Conservation (phyloP, 2,113 vertebrate species). For the Odobenus rosmarus region DNA sequence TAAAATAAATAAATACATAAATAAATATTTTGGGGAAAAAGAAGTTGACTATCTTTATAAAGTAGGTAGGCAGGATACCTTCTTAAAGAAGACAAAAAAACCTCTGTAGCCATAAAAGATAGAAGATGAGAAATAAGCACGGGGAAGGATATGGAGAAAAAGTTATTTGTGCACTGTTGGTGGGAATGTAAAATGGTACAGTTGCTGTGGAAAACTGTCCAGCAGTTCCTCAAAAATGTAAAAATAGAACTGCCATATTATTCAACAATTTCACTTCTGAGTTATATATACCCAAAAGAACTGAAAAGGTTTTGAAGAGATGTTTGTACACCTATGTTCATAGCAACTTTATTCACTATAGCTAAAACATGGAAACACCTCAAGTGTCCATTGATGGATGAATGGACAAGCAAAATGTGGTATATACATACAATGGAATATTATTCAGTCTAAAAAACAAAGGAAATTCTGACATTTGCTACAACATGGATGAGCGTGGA, state of each 20-base stretch:
- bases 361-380: background rate
- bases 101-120: background rate
- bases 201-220: background rate
- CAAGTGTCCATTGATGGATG: background rate
- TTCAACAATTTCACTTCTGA: background rate
- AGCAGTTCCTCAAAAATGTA: background rate
- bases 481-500: background rate
- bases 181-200: background rate
- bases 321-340: background rate
- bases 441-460: background rate
- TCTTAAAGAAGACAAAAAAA: background rate
- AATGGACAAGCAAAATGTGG: background rate
- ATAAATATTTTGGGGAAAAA: background rate
- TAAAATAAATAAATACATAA: background rate
- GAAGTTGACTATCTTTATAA: background rate
- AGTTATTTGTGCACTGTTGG: background rate
- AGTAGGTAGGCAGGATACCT: background rate
- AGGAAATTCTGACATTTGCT: background rate
- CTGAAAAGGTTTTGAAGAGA: background rate
- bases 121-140: background rate
- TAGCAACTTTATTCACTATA: background rate
- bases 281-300: background rate
- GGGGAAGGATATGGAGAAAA: background rate
- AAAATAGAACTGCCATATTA: background rate
- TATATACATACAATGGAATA: background rate